A percentile compares a stretch with the other conserved stretches of the same genome.
These are phyloP conservation scores for Pandemis heparana DNA, from an alignment of 2,888 invertebrate species.

Conservation along the genomic window DNA sequence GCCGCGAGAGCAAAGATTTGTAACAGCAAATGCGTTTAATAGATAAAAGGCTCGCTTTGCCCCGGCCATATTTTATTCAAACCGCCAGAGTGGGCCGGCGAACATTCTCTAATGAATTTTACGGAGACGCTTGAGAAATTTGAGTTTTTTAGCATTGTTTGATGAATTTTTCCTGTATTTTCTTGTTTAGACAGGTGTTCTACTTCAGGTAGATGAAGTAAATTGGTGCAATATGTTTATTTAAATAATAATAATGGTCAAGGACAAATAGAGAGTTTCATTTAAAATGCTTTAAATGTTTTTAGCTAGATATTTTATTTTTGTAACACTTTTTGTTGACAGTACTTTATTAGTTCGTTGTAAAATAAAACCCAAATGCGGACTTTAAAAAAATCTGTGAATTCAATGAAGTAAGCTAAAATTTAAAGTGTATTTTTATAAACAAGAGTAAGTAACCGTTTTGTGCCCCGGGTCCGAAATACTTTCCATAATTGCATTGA, in stretches of 20 bases:
- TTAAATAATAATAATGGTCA: not conserved
- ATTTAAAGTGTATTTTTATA: too few relatives aligned
- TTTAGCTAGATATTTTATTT: too few relatives aligned
- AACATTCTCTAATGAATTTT: conserved; percentile 74
- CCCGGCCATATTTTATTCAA: conserved; percentile 79
- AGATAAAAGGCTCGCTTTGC: conserved; percentile 78
- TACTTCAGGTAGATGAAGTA: not conserved
- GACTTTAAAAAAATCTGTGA: too few relatives aligned
- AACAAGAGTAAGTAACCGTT: too few relatives aligned
- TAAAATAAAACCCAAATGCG: too few relatives aligned
- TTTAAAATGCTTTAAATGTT: too few relatives aligned
- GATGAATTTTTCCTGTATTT: conserved; percentile 14
- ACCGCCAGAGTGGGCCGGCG: conserved; percentile 65
- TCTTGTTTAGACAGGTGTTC: conserved; percentile 12
- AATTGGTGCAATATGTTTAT: not conserved
- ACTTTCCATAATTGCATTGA: too few relatives aligned
- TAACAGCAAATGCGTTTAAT: conserved; percentile 79
- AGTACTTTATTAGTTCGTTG: too few relatives aligned
- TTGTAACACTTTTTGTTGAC: too few relatives aligned
- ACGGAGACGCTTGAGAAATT: conserved; percentile 54
- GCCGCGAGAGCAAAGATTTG: conserved; percentile 67
- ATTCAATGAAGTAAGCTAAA: too few relatives aligned
- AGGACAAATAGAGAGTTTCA: not conserved
- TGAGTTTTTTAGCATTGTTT: conserved; percentile 23
- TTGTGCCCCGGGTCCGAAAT: too few relatives aligned